Percentiles rank a stretch among this genome's conserved stretches.
Conservation (phyloP, 1,140 invertebrate genomes). For the Apis laboriosa region DNA sequence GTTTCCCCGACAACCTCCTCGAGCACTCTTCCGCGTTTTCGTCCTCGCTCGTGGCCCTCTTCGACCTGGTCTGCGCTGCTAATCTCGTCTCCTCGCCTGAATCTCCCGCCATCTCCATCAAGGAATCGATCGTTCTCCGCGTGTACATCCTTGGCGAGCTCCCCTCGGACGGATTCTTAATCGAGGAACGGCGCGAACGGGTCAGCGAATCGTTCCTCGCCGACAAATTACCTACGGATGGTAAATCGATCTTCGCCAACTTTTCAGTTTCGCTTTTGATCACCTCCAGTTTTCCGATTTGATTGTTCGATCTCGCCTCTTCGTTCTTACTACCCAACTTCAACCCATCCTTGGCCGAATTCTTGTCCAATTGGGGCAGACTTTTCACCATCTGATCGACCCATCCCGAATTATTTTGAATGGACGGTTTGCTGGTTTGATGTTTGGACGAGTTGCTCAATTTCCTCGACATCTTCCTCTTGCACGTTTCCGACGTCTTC, state of each 20-base stretch:
- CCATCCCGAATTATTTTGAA: not conserved
- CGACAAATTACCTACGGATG: not conserved
- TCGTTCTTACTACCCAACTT: not conserved
- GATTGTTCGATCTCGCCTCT: not conserved
- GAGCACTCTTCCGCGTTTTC: not conserved
- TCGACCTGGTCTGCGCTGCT: not conserved
- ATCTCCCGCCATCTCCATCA: not conserved
- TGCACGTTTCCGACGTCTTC: not conserved
- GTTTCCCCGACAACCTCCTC: not conserved
- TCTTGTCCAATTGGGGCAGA: not conserved
- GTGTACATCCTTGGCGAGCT: too few species aligned
- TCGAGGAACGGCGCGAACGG: not conserved
- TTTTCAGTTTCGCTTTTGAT: slow-evolving; percentile 32
- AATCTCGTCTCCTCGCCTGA: slow-evolving; percentile 4
- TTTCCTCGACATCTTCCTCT: not conserved
- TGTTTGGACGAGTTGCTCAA: not conserved
- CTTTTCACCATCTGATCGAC: not conserved
- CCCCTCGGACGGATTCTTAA: not conserved
- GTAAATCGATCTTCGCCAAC: not conserved
- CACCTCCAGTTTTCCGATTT: not conserved
- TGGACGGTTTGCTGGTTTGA: not conserved
- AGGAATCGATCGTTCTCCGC: not conserved
- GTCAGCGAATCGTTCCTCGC: not conserved
- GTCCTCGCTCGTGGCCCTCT: not conserved
- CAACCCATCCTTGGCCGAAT: not conserved